Evolutionary conservation across 2,888 invertebrate genomes (phyloP).

Genomic region (Oligia fasciuncula): DNA sequence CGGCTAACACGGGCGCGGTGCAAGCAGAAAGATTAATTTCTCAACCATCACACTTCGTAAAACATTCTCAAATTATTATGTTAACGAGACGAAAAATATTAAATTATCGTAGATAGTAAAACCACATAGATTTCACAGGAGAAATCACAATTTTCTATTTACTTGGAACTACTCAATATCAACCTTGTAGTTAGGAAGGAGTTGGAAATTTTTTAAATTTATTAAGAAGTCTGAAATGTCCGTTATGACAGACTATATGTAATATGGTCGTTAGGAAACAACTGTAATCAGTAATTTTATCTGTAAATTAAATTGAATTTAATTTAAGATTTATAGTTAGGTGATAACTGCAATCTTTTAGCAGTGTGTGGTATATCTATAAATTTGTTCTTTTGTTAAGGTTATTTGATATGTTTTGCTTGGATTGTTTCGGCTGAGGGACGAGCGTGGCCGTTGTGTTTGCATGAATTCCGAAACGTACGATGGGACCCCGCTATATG

Average conservation of each 20-base stretch:
- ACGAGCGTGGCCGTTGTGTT: slow-evolving; percentile 69
- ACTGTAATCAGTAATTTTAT: slow-evolving; percentile 84
- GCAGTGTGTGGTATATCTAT: slow-evolving; percentile 76
- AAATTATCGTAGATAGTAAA: slow-evolving; percentile 74
- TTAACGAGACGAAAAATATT: slow-evolving; percentile 57
- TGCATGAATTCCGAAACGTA: slow-evolving; percentile 82
- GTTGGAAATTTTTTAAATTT: slow-evolving; percentile 83
- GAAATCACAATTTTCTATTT: slow-evolving; percentile 84
- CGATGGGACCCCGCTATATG: slow-evolving; percentile 71
- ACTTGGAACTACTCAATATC: slow-evolving; percentile 80
- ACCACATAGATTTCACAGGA: slow-evolving; percentile 82
- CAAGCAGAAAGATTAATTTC: slow-evolving; percentile 71
- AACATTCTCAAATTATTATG: slow-evolving; percentile 60
- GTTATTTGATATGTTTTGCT: slow-evolving; percentile 75
- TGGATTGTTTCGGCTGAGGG: slow-evolving; percentile 73
- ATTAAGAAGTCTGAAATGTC: slow-evolving; percentile 86
- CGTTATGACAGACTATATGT: slow-evolving; percentile 83
- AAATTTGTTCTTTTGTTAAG: slow-evolving; percentile 76
- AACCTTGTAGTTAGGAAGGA: slow-evolving; percentile 86
- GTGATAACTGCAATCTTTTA: slow-evolving; percentile 80
- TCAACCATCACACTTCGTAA: slow-evolving; percentile 69
- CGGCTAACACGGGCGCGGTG: slow-evolving; percentile 82
- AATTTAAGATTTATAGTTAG: slow-evolving; percentile 86
- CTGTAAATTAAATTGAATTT: slow-evolving; percentile 85
- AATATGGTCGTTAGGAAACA: slow-evolving; percentile 84